phyloP scores from a whole-genome alignment of 2,113 vertebrate species.

The Limnothrissa miodon region DNA sequence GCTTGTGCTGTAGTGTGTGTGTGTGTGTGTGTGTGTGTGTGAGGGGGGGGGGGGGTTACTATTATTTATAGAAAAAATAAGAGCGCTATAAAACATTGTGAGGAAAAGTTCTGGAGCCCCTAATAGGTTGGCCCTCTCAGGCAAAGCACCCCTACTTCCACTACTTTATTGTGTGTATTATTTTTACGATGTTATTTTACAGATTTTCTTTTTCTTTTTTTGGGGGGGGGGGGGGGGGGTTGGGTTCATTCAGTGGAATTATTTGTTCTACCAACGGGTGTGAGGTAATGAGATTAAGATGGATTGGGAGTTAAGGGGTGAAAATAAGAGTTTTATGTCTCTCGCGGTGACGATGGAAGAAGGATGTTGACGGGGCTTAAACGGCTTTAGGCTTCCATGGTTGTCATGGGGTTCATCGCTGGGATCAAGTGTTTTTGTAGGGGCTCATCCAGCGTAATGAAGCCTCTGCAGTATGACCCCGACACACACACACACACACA shows the following conservation, averaged over 20 bases:
- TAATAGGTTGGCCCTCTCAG: not conserved
- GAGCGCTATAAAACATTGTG: slow-evolving; percentile 6
- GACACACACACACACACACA: not conserved
- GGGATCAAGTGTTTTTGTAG: not conserved
- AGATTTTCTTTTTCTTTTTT: not conserved
- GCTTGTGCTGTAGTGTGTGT: not conserved
- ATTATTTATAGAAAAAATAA: slow-evolving; percentile 24
- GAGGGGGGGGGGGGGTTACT: too few relatives aligned
- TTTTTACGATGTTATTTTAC: slow-evolving; percentile 34
- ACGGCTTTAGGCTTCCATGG: not conserved
- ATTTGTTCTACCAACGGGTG: slow-evolving; percentile 6
- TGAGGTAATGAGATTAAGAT: slow-evolving; percentile 30
- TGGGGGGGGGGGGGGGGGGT: too few relatives aligned
- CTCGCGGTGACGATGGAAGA: not conserved
- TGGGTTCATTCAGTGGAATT: not conserved
- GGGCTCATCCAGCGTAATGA: not conserved
- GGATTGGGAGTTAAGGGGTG: slow-evolving; percentile 19
- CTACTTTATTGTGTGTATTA: slow-evolving; percentile 14
- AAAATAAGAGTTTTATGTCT: not conserved
- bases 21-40: too few relatives aligned
- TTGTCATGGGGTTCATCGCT: not conserved
- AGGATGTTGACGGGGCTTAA: not conserved
- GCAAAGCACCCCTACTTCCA: slow-evolving; percentile 3
- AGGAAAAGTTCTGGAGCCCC: not conserved
- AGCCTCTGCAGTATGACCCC: not conserved